These are phyloP conservation scores for Scaptomyza pallida DNA, from an alignment of 1,140 invertebrate species.

Conservation along the genomic window DNA sequence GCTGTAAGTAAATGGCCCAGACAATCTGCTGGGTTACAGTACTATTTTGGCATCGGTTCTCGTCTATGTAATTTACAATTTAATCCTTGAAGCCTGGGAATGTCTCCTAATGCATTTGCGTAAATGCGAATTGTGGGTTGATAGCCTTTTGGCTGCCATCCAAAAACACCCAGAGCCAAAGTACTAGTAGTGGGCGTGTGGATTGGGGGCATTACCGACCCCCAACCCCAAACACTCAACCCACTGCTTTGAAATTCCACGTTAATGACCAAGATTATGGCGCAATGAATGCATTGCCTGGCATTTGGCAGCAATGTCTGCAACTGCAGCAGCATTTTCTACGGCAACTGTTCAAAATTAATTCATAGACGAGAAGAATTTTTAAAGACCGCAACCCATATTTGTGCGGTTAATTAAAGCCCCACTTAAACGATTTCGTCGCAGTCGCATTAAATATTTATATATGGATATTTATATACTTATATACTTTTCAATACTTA, in stretches of 20 bases:
- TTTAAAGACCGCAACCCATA: slow-evolving; percentile 37
- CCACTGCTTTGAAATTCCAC: slow-evolving; percentile 19
- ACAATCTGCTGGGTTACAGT: slow-evolving; percentile 36
- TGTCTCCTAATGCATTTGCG: slow-evolving; percentile 76
- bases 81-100: slow-evolving; percentile 80
- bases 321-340: slow-evolving; percentile 42
- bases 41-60: slow-evolving; percentile 69
- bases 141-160: slow-evolving; percentile 54
- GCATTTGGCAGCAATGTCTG: slow-evolving; percentile 1
- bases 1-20: slow-evolving; percentile 88
- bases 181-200: slow-evolving; percentile 15
- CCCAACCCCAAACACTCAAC: neutral
- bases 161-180: slow-evolving; percentile 54
- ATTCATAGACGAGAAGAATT: slow-evolving; percentile 51
- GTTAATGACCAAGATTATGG: slow-evolving; percentile 81
- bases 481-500: slow-evolving; percentile 55
- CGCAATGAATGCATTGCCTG: slow-evolving; percentile 77
- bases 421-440: slow-evolving; percentile 19
- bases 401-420: slow-evolving; percentile 16
- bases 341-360: slow-evolving; percentile 54
- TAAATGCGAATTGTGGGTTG: slow-evolving; percentile 6
- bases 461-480: no score
- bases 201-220: slow-evolving; percentile 16
- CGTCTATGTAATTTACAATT: slow-evolving; percentile 78
- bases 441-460: slow-evolving; percentile 54